Conservation (phyloP, 1,140 invertebrate species). For the Brachionus rotundiformis region DNA sequence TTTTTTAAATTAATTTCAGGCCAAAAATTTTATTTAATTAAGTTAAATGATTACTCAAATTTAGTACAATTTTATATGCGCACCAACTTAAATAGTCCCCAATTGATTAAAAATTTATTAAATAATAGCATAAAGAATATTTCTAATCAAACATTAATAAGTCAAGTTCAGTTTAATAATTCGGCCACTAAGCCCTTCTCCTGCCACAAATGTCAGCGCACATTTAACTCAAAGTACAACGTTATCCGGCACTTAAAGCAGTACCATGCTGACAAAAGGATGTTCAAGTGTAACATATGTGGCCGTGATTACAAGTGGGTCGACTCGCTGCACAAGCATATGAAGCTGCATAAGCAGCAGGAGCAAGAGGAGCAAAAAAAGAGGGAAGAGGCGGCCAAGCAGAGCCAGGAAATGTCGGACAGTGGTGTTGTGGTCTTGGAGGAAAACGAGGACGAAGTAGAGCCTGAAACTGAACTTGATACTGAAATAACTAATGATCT, state of each 20-base stretch:
- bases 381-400: neutral
- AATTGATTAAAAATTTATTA: constrained; percentile 17
- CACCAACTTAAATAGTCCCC: neutral
- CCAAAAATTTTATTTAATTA: neutral
- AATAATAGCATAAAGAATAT: constrained; percentile 2
- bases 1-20: neutral
- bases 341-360: constrained; percentile 29
- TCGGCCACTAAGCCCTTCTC: neutral
- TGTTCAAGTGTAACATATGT: constrained; percentile 42
- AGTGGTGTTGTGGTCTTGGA: constrained; percentile 3
- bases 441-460: neutral
- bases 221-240: constrained; percentile 38
- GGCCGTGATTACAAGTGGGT: constrained; percentile 36
- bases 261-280: constrained; percentile 28
- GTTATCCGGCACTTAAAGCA: constrained; percentile 17
- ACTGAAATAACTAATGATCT: neutral
- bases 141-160: neutral
- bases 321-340: constrained; percentile 32
- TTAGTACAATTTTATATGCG: constrained; percentile 11
- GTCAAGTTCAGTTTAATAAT: neutral
- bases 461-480: neutral
- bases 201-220: constrained; percentile 29
- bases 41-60: constrained; percentile 39
- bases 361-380: neutral
- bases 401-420: neutral